Evolutionary conservation across 2,888 invertebrate genomes (phyloP), one percentile per base, ranked within the genome.

Genomic region (Nemurella pictetii): DNA sequence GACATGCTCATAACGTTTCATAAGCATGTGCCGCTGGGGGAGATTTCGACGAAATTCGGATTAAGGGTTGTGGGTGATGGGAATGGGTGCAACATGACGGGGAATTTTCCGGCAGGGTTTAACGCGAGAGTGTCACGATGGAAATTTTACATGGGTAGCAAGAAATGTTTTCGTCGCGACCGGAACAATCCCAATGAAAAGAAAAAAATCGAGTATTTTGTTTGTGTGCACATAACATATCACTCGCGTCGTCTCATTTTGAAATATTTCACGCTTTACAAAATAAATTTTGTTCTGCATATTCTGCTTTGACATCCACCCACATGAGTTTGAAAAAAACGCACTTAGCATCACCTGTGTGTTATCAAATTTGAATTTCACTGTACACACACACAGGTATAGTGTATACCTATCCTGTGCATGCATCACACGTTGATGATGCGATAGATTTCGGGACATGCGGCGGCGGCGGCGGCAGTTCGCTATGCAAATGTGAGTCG

Each of bases 401-500:
- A n/a, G n/a, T n/a, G n/a, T n/a, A n/a, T n/a, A n/a, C n/a, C n/a
- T n/a, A n/a, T n/a, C n/a, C n/a, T n/a, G n/a, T n/a, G n/a, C 55
- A 55, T 55, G 55, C 9, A 55, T 20, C 20, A 55, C 55, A 12
- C 55, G 55, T 1, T 12, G 55, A 55, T 55, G 2, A 20, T 55
- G 55, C 55, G 5, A 55, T 55, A 55, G 55, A 55, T 55, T 55
- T 55, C 55, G 55, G 55, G 12, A 1, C 55, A 3, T n/a, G 55
- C 15, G 55, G 5, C 20, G 5, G 2, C 36, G 4, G 81, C 28
- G 27, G 20, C 35, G 35, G 12, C n/a, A 26, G 28, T 15, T 20
- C 83, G 25, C 32, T 35, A 80, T 80, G 80, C 80, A 80, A 80
- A 80, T 80, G 36, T 12, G 36, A 32, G 80, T 32, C 80, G 80